Base-by-base conservation (phyloP, 2,888 invertebrate genomes). In the Drosophila neoperkinsi region DNA sequence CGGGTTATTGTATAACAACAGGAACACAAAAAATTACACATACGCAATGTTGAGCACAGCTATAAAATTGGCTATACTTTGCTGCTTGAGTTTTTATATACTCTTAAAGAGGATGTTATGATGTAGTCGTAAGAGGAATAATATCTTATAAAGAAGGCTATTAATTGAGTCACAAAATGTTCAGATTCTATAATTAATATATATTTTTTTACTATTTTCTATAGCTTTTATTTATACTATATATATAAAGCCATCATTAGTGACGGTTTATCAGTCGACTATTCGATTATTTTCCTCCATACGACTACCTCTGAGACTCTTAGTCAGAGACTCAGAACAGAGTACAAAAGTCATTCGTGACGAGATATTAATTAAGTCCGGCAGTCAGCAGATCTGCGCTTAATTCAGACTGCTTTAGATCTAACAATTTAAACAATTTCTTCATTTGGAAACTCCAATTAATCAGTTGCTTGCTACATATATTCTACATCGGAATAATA, bases 11-110 rank as follows among this genome's bases (percentile, higher is more conserved):
- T 61, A 82, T 59, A 64, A 60, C 46, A 60, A 67, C 30, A 41
- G 36, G 6, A 28, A 33, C 9, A 36, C 43, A 1, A 13, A 64
- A 71, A 74, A 84, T 84, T 73, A 77, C 81, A 73, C 84, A 88
- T 86, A 78, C 86, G 81, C 79, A 74, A 36, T 34, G 70, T 67
- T 60, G 68, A 58, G 59, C 31, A 50, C 43, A 18, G 34, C 28
- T 4, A 52, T 28, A 53, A 66, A 68, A 58, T 69, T 46, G 25
- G 52, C 3, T 21, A 18, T 36, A 34, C 36, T 30, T 31, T 18
- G 49, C 34, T 46, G 51, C 30, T 61, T 28, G 51, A 63, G 31
- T 61, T 55, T 50, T 60, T 18, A 21, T 25, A 25, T 25, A 34
- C 53, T 3, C 21, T 9, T 11, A 5, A 28, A 28, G 7, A 18